Evolutionary conservation across 2,888 invertebrate genomes (phyloP).

Genomic region (Melangyna quadrimaculata): DNA sequence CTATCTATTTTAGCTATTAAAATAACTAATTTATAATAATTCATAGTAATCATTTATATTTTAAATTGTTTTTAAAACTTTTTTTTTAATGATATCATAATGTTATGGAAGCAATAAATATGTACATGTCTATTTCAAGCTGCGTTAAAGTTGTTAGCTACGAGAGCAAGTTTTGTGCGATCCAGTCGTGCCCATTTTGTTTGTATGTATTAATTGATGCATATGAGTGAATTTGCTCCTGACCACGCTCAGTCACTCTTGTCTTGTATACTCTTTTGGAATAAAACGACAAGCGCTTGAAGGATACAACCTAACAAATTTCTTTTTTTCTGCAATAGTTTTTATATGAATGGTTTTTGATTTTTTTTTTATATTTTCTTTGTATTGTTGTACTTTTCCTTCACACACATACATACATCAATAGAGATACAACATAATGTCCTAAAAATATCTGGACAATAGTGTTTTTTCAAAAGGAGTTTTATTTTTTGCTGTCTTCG

Average conservation of each 20-base stretch:
- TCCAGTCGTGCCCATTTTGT: no score
- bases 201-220: no score
- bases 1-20: no score
- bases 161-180: no score
- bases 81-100: no score
- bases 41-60: no score
- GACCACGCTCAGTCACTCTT: not conserved
- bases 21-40: no score
- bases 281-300: not conserved
- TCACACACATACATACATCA: no score
- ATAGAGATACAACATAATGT: not conserved
- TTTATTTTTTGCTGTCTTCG: not conserved
- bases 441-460: constrained; percentile 16
- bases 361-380: not conserved
- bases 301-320: not conserved
- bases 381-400: constrained; percentile 5
- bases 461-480: not conserved
- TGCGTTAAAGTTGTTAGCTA: no score
- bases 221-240: not conserved
- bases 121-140: no score
- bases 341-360: constrained; percentile 33
- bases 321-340: constrained; percentile 33
- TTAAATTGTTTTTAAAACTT: no score
- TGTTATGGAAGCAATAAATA: no score
- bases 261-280: not conserved